These are phyloP conservation scores for Cathartes aura DNA, from an alignment of 2,113 vertebrate genomes.

Conservation along the genomic window DNA sequence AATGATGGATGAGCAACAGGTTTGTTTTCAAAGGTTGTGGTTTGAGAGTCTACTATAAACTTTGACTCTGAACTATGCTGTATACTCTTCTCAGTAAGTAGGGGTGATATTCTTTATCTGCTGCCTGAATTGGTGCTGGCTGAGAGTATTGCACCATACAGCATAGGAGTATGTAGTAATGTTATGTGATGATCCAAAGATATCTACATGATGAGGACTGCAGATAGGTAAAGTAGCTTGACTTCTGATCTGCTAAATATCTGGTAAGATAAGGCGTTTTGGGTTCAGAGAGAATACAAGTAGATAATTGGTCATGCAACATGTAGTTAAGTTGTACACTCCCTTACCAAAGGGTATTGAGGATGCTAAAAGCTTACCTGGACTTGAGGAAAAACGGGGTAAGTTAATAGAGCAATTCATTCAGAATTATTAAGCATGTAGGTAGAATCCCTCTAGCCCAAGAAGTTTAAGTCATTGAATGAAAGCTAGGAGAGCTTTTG, in stretches of 20 bases:
- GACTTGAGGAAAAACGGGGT: not conserved
- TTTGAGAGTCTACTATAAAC: not conserved
- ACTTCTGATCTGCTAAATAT: not conserved
- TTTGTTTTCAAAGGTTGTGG: not conserved
- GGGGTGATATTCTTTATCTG: not conserved
- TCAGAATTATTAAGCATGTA: not conserved
- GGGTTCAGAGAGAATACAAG: not conserved
- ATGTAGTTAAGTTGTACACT: accelerated
- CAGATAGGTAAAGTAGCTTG: not conserved
- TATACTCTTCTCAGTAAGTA: accelerated
- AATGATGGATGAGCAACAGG: not conserved
- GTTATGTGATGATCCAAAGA: not conserved
- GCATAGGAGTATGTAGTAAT: accelerated
- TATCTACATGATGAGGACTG: not conserved
- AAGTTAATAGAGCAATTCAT: not conserved
- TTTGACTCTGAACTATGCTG: not conserved
- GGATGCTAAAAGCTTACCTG: not conserved
- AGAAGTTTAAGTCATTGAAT: not conserved
- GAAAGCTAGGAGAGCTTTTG: not conserved
- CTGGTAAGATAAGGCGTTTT: not conserved
- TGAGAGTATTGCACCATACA: accelerated
- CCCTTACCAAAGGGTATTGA: not conserved
- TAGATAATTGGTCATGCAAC: not conserved
- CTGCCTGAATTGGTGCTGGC: not conserved
- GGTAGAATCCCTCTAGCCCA: not conserved